Conservation (phyloP, 2,113 vertebrate species). For the Sphyrna mokarran region DNA sequence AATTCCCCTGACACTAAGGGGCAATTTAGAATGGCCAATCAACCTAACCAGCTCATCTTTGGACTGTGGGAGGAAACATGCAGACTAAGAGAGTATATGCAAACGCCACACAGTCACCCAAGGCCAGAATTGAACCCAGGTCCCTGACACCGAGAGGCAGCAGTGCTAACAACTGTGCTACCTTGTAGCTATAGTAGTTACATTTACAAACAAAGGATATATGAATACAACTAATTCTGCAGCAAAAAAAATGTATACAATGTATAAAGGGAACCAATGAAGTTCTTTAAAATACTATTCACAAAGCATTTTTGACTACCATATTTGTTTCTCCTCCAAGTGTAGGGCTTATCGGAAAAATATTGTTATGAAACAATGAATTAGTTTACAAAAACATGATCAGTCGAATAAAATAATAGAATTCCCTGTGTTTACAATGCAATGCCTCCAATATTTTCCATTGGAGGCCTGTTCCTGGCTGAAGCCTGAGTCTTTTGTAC, state of each 20-base stretch:
- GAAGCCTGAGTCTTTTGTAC: not conserved
- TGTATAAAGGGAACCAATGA: not conserved
- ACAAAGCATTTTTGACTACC: not conserved
- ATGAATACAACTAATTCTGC: not conserved
- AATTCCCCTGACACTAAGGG: too few relatives aligned
- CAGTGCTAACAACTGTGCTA: too few relatives aligned
- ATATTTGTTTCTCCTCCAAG: not conserved
- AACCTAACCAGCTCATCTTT: too few relatives aligned
- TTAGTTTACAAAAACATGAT: not conserved
- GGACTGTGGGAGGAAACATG: too few relatives aligned
- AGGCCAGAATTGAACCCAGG: too few relatives aligned
- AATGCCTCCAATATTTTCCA: not conserved
- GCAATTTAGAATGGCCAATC: too few relatives aligned
- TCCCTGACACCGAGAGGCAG: too few relatives aligned
- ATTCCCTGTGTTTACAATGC: not conserved
- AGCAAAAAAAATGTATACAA: not conserved
- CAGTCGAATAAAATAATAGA: not conserved
- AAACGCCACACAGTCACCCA: too few relatives aligned
- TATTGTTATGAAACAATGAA: not conserved
- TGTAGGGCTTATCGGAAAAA: not conserved
- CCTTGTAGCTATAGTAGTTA: not conserved
- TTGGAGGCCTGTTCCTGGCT: not conserved
- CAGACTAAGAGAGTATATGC: too few relatives aligned
- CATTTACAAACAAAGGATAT: not conserved
- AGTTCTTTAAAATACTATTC: not conserved